Evolutionary conservation across 30 jellyfish, hydroid and myxozoan species (phyloP).

Genomic region (Clytia hemisphaerica): DNA sequence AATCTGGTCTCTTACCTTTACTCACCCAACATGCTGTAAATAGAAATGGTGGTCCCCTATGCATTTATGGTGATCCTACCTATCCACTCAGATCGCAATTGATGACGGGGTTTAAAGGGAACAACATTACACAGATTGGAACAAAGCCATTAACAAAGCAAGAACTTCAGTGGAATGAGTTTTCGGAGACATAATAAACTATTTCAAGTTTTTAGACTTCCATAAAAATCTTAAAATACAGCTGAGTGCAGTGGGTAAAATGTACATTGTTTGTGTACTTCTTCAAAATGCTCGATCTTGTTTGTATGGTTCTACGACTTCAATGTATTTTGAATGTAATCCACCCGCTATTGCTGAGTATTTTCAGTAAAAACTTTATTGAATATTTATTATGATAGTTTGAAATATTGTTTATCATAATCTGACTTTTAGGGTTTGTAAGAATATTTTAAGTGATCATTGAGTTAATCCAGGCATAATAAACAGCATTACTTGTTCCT

Average conservation of each 20-base stretch:
- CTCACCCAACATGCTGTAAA: too few relatives aligned
- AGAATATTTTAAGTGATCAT: too few relatives aligned
- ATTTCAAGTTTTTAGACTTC: conserved; percentile 43
- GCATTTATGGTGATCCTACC: conserved; percentile 59
- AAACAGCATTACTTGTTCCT: too few relatives aligned
- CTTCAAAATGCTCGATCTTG: conserved; percentile 52
- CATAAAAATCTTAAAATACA: conserved; percentile 34
- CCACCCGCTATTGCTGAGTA: conserved; percentile 45
- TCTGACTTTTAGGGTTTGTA: too few relatives aligned
- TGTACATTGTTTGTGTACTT: conserved; percentile 50
- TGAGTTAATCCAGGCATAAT: too few relatives aligned
- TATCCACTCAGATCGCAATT: conserved; percentile 43
- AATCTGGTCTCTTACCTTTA: too few relatives aligned
- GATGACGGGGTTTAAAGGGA: conserved; percentile 33
- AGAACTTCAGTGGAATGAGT: conserved; percentile 53
- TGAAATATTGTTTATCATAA: too few relatives aligned
- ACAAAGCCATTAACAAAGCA: conserved; percentile 43
- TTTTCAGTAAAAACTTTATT: too few relatives aligned
- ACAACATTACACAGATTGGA: conserved; percentile 24
- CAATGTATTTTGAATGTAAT: conserved; percentile 42
- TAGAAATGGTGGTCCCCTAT: too few relatives aligned
- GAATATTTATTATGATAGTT: too few relatives aligned
- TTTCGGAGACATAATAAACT: conserved; percentile 53
- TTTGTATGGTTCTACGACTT: conserved; percentile 59
- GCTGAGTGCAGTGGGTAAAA: conserved; percentile 47